Conservation (phyloP, 2,113 vertebrate genomes). For the Catharus bicknelli region DNA sequence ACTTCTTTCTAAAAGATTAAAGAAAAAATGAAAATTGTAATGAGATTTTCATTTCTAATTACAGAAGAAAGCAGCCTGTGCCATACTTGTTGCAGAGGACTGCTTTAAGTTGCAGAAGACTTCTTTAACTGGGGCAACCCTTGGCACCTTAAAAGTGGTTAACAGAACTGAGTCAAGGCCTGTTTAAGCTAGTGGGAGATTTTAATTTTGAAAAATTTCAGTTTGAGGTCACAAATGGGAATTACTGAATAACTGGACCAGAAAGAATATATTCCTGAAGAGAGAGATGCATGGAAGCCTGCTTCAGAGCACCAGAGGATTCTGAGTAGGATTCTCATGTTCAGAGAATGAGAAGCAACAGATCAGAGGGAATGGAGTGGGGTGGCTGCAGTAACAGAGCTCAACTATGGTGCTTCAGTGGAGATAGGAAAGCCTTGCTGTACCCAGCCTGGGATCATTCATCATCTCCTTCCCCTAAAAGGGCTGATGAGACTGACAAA, state of each 20-base stretch:
- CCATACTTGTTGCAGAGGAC: neutral
- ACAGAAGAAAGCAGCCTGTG: neutral
- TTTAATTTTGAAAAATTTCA: neutral
- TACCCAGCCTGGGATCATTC: neutral
- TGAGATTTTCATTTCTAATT: neutral
- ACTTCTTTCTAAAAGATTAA: neutral
- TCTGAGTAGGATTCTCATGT: neutral
- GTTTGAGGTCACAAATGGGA: neutral
- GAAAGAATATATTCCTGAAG: constrained; percentile 25
- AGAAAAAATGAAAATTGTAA: neutral
- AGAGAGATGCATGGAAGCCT: neutral
- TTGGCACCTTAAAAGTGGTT: neutral
- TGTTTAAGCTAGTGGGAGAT: neutral
- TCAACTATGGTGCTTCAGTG: neutral
- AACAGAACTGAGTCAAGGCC: neutral
- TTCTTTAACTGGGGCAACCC: neutral
- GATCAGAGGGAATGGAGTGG: neutral
- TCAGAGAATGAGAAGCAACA: neutral
- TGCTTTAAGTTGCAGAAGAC: neutral
- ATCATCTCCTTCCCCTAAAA: neutral
- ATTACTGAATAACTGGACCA: neutral
- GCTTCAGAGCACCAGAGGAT: neutral
- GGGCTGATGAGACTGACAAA: neutral
- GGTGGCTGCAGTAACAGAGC: neutral
- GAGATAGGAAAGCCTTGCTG: neutral